Base-by-base conservation (phyloP, 1,140 invertebrate species). In the Aleiodes sp. region DNA sequence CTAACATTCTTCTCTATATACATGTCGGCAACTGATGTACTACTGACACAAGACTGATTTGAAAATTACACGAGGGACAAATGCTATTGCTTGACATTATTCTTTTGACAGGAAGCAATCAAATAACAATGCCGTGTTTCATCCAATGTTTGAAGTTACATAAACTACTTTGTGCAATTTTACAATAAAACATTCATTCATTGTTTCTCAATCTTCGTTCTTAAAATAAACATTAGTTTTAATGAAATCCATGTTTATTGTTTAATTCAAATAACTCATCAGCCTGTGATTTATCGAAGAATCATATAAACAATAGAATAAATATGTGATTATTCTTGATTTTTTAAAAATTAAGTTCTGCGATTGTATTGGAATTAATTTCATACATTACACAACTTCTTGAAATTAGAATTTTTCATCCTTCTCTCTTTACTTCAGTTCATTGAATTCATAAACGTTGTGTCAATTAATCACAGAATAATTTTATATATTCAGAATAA, bases 51-150 rank as follows among this genome's bases (percentile, higher is more conserved):
- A 28, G 28, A 31, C 56, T 59, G 56, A 59, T 59, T 59, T 31
- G 56, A 31, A 59, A 59, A 59, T 59, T 59, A 59, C 56, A 59
- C 28, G 26, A 16, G 28, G 28, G 28, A 59, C 26, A 59, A 33
- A 59, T 9, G 56, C 14, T n/a, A 31, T 59, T 29, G 28, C 56
- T 59, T 59, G 24, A 59, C 28, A 59, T 59, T 59, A 59, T 59
- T 59, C 56, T 59, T 59, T 59, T 59, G 28, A 59, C 26, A 59
- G n/a, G 56, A 29, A 59, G 56, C 56, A 59, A 59, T 59, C 56
- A 31, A 59, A 31, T 26, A 59, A 59, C 56, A 59, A 59, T 59
- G 28, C 26, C 56, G 14, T n/a, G n/a, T n/a, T n/a, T 12, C 4
- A 21, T 52, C 46, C 26, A 52, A 4, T 52, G 12, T 59, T 59